Conservation (phyloP, 2,888 invertebrate genomes). For the Mechanitis mazaeus region DNA sequence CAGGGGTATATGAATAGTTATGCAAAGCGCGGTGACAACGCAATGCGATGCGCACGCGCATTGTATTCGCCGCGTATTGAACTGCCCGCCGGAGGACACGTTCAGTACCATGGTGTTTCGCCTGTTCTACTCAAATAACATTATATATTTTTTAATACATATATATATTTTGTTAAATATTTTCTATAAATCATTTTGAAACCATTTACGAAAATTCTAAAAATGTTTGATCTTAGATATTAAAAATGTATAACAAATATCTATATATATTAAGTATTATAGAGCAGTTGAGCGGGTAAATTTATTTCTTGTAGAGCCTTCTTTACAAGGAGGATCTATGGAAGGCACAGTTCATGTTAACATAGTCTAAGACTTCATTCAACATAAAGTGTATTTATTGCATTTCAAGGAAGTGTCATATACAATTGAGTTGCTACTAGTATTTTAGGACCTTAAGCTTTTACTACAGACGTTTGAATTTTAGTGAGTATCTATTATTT, state of each 20-base stretch:
- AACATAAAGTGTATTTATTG: slow-evolving; percentile 22
- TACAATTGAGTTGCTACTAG: neutral
- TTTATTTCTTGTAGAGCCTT: slow-evolving; percentile 19
- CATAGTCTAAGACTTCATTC: slow-evolving; percentile 28
- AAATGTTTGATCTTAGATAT: no score
- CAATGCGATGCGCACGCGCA: slow-evolving; percentile 50
- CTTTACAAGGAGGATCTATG: slow-evolving; percentile 27
- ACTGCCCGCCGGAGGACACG: slow-evolving; percentile 40
- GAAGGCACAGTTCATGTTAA: slow-evolving; percentile 31
- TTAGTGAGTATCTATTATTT: no score
- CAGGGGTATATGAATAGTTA: slow-evolving; percentile 56
- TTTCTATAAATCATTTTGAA: no score
- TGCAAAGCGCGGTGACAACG: slow-evolving; percentile 65
- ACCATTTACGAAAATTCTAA: neutral
- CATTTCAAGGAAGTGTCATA: slow-evolving; percentile 12
- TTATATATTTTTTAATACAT: no score
- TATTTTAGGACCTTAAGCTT: no score
- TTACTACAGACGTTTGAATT: no score
- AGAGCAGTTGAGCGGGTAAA: slow-evolving; percentile 12
- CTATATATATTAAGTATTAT: no score
- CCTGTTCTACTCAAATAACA: slow-evolving; percentile 14
- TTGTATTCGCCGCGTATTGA: slow-evolving; percentile 61
- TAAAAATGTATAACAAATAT: no score
- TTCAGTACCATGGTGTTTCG: slow-evolving; percentile 18
- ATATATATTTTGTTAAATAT: no score